These are phyloP conservation scores for Eulithis testata DNA, from an alignment of 2,888 invertebrate species.

Conservation along the genomic window DNA sequence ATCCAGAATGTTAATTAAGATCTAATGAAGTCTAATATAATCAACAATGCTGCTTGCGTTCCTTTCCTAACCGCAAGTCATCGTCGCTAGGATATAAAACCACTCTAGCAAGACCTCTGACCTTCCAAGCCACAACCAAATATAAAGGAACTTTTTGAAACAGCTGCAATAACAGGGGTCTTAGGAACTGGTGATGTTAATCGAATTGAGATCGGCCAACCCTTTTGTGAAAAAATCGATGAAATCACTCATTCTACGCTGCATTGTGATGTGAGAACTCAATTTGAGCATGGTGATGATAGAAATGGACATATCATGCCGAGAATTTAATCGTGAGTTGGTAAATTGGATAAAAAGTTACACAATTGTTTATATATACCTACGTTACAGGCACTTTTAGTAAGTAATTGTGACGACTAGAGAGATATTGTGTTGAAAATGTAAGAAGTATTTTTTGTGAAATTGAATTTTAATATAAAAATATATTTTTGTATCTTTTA, in stretches of 20 bases:
- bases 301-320: conserved; percentile 73
- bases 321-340: conserved; percentile 45
- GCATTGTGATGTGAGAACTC: conserved; percentile 83
- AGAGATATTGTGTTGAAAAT: conserved; percentile 12
- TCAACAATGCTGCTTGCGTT: conserved; percentile 83
- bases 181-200: conserved; percentile 66
- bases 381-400: conserved; percentile 14
- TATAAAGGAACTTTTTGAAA: conserved; percentile 33
- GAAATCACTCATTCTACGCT: conserved; percentile 74
- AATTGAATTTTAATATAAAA: conserved; percentile 9
- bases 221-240: conserved; percentile 81
- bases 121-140: conserved; percentile 48
- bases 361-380: conserved; percentile 24
- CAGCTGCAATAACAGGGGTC: conserved; percentile 49
- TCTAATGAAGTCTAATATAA: conserved; percentile 84
- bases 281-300: conserved; percentile 73
- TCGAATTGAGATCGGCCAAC: conserved; percentile 83
- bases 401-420: conserved; percentile 7
- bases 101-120: conserved; percentile 62
- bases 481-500: not conserved
- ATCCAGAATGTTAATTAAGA: conserved; percentile 84
- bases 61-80: conserved; percentile 81
- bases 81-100: conserved; percentile 72
- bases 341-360: conserved; percentile 37
- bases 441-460: not conserved